Base-by-base conservation (phyloP, 2,888 invertebrate genomes). In the Noctua janthina region DNA sequence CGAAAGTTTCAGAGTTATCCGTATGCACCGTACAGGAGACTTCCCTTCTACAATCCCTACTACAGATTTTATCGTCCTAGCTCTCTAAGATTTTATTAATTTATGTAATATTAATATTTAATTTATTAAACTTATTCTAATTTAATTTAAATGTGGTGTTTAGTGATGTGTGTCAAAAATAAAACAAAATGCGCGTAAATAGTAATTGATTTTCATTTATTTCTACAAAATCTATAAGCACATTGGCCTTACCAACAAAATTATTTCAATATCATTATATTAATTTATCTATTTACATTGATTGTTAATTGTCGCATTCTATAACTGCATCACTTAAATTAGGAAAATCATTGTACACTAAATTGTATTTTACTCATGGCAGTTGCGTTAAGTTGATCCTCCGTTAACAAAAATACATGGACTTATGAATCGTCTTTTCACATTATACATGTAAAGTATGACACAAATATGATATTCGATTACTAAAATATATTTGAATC, bases 81-180 rank as follows among this genome's bases (percentile, higher is more conserved):
- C 94, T 95, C 95, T 95, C 94, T 96, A 92, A 93, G 94, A 91
- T 95, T 91, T 92, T 95, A 94, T 89, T 95, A 92, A 83, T 79
- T 15, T 67, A 66, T 23, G 46, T 62, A 10, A n/a, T 13, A 66
- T 56, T 74, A 7, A 43, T 59, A 15, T 66, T 56, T 75, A 69
- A 69, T 81, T 78, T 72, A 81, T 72, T 66, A 49, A 81, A 83
- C 86, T 87, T 92, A 90, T 85, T 82, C 62, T 85, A 82, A 87
- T 90, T 88, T 54, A 62, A 69, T 73, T n/a, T 23, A 67, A 43
- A 66, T 70, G 46, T 74, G 43, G 23, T 68, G 43, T 69, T 69
- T 64, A 76, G 46, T 71, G 11, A 67, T 49, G 15, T 67, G 15
- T 64, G 23, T 75, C 39, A 59, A 74, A 75, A 80, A 76, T 83